Evolutionary conservation across 2,113 vertebrate species (phyloP), one percentile per base, ranked within the genome.

Genomic region (Phalacrocorax carbo): DNA sequence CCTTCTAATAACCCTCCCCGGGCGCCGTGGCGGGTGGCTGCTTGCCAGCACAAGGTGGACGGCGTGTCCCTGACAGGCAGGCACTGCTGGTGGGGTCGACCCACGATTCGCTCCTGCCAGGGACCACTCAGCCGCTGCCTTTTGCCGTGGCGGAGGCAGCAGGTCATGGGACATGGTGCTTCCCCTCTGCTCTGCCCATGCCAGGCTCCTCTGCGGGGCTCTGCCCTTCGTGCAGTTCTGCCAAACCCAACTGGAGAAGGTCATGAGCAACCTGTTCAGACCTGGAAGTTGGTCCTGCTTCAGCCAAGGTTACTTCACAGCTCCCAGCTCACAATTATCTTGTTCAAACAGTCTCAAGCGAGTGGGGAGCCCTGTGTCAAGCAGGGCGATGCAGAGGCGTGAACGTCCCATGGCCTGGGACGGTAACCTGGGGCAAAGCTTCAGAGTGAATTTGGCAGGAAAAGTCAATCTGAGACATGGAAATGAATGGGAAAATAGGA

Each of bases 161-260:
- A 7, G 46, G n/a, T 7, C 1, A 3, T 6, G 17, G 81, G 27
- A 32, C 36, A 7, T 1, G 3, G 4, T 0, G 2, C 52, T 26
- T 46, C 16, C 55, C 44, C 34, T 54, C 58, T 1, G 11, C 40
- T 34, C 69, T 64, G 79, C 79, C 57, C 2, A 0, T 46, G 65
- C 27, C 29, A 11, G 49, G 57, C 65, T 46, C 42, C 30, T 42
- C 40, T 19, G 69, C 38, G 9, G 20, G 14, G 29, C 65, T 84
- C 46, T 78, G 48, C 46, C 26, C 34, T 60, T 49, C 54, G 18
- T 12, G 58, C 5, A 1, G 25, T 23, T 54, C 54, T 49, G 60
- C 40, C 66, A 44, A 29, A 61, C 30, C 46, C 38, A 32, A 1
- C 1, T 0, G 27, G 61, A 70, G 64, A 58, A 22, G 42, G 71